Base-by-base conservation (phyloP, 2,888 invertebrate species). In the Celastrina argiolus region DNA sequence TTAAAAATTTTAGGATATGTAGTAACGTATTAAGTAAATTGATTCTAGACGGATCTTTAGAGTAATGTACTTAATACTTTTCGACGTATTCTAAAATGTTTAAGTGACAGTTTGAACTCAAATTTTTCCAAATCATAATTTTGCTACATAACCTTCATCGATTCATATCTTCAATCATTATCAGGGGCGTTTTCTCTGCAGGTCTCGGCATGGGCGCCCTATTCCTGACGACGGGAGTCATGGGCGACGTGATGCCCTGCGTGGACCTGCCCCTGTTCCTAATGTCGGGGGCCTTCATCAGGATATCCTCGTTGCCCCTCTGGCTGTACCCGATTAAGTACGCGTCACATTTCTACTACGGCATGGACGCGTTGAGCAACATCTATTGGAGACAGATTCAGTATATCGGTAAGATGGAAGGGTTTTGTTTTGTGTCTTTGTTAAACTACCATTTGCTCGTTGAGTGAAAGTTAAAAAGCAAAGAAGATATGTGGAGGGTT, bases 331-430 rank as follows among this genome's bases (percentile, higher is more conserved):
- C 87, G 0, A 67, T 92, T 34, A 91, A 91, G 74, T 92, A 87
- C 74, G 67, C 91, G 31, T 92, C 92, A 0, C 89, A 92, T 68
- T 92, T 92, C 77, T 92, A 88, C 77, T 92, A 92, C 75, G 75
- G 83, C 0, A 87, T 91, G 83, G 92, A 92, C 65, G 87, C 90
- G 0, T 70, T 92, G n/a, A 91, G 92, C 70, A 92, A 92, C 68
- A 80, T 92, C 34, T 90, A 92, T 72, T 92, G 92, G 92, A 78
- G 87, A 16, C 84, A 88, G 70, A 85, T 92, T 69, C 82, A 84
- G 3, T 65, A 73, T 34, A 92, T 92, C 16, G 91, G 92, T 92
- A 74, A 82, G 82, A 69, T 26, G 14, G 8, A 14, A n/a, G n/a
- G n/a, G n/a, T n/a, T n/a, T n/a, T 58, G 7, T 34, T 16, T 59